Base-by-base conservation (phyloP, 2,113 vertebrate genomes). In the Leucopternis melanops region DNA sequence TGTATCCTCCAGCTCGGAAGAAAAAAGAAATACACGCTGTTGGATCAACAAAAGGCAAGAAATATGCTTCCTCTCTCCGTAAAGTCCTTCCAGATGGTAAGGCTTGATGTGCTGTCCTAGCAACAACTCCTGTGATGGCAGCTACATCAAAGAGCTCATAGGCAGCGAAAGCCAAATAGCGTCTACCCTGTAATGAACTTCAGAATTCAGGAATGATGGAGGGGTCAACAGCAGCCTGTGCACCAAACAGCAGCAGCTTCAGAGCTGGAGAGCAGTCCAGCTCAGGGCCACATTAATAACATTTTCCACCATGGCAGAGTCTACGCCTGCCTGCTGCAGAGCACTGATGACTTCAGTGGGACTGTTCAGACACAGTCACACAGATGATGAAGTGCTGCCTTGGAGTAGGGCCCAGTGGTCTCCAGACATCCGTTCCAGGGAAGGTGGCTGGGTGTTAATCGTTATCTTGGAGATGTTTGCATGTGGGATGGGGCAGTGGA, bases 11-110 rank as follows among this genome's bases (percentile, higher is more conserved):
- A 86, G 47, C 55, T 86, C 5, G 0, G 77, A 66, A 79, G 38
- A 36, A 47, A 90, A 69, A 82, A 93, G 47, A 83, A 63, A 75
- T 86, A 71, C 14, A 75, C 1, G 0, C 40, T 67, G 54, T 38
- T 81, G 57, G 58, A 86, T 86, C 81, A 83, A 71, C 57, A 80
- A 75, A 83, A 80, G 49, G 85, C 81, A 95, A 92, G 80, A 92
- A 95, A 87, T 93, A n/a, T 72, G 72, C 85, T 95, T 89, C 85
- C 95, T 75, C 63, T 91, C 58, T 86, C 20, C 1, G 7, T 91
- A 80, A 96, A 96, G 67, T 90, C 85, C 85, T 96, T 93, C 95
- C 91, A 96, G 88, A 93, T 92, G 85, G 81, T 78, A 89, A 88
- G 52, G 85, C 72, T 95, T 86, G 81, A 93, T 92, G 72, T 89